phyloP scores from a whole-genome alignment of 2,888 invertebrate species.

The Fabriciana adippe region DNA sequence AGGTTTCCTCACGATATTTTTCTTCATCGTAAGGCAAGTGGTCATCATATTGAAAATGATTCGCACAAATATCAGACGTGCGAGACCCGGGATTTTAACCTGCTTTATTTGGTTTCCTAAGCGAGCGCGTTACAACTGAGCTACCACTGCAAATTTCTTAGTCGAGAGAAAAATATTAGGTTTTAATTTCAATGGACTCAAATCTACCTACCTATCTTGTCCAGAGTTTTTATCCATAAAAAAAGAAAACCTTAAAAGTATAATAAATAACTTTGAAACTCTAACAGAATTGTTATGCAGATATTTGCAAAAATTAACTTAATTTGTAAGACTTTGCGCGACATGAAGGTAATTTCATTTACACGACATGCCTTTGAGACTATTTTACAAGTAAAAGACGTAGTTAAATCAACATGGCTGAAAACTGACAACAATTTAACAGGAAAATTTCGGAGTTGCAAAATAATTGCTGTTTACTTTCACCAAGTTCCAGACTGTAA shows the following conservation, averaged over 20 bases:
- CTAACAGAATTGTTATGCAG: background rate
- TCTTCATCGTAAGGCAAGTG: too few species aligned
- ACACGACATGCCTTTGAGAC: slow-evolving; percentile 10
- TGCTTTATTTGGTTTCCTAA: too few species aligned
- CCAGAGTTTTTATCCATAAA: too few species aligned
- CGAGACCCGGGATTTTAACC: too few species aligned
- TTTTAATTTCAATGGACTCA: too few species aligned
- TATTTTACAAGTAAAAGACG: slow-evolving; percentile 22
- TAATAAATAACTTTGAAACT: background rate
- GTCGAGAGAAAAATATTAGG: too few species aligned
- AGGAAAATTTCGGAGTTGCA: slow-evolving; percentile 31
- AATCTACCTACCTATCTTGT: too few species aligned
- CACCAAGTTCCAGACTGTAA: slow-evolving; percentile 9
- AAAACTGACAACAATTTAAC: slow-evolving; percentile 34
- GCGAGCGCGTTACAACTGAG: too few species aligned
- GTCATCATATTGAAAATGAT: too few species aligned
- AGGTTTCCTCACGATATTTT: too few species aligned
- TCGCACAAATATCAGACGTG: too few species aligned
- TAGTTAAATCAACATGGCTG: slow-evolving; percentile 27
- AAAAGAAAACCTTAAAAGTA: background rate
- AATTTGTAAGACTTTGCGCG: slow-evolving; percentile 2
- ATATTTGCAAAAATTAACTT: slow-evolving; percentile 10
- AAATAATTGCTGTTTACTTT: slow-evolving; percentile 31
- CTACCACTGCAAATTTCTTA: too few species aligned
- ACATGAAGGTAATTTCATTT: slow-evolving; percentile 16